Base-by-base conservation (phyloP, 2,797 vertebrate species). In the Thunnus albacares region DNA sequence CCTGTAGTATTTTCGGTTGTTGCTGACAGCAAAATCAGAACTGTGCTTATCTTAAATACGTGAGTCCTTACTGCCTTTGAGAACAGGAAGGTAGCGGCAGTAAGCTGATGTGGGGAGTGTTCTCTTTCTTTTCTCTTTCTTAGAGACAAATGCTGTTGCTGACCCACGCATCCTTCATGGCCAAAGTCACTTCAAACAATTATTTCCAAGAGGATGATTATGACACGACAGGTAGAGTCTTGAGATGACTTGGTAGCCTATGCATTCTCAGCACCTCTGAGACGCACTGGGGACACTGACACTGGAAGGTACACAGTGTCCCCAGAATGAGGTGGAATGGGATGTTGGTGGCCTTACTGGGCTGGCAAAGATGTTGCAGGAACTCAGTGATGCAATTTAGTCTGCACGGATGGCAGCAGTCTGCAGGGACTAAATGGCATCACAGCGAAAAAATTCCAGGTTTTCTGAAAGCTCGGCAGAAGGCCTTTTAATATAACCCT, bases 11-110 rank as follows among this genome's bases (percentile, higher is more conserved):
- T 61, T 33, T 55, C 55, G 53, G 64, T 49, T 62, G 22, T 18
- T 57, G 75, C 52, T 58, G 67, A 68, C 22, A 62, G 55, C 75
- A 76, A 82, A 62, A 62, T 81, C 24, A 64, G 30, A 22, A n/a
- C n/a, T 24, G 24, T 9, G 58, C 52, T 35, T 18, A 58, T n/a
- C 28, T 77, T 14, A n/a, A 26, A 30, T 30, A 30, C 28, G 28
- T 5, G 28, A 30, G 28, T 30, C 28, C 5, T 30, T 5, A 30
- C 20, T 9, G 45, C 5, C 14, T 26, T 62, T 53, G 4, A 30
- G 41, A 77, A 56, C 7, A 22, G 14, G n/a, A 58, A 47, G 11
- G 24, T 17, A 13, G n/a, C 9, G 11, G 60, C 63, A 47, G 53
- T 0, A 6, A 64, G 28, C 65, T 11, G 59, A 33, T 5, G 28